Percentiles rank a stretch among this genome's conserved stretches.
Conservation (phyloP, 2,888 invertebrate species). For the Sipunculus nudus region DNA sequence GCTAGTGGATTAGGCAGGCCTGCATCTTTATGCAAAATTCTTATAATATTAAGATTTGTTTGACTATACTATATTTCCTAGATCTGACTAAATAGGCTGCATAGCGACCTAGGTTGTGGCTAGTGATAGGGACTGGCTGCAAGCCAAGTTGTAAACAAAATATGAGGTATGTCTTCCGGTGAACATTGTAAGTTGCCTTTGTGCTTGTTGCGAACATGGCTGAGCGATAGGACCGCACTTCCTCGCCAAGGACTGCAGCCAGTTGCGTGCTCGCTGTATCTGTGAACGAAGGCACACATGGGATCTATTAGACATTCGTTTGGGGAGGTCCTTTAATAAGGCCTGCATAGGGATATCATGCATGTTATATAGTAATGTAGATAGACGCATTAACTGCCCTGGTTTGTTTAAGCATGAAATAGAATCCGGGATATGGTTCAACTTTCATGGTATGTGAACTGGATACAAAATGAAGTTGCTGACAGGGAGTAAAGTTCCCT, state of each 20-base stretch:
- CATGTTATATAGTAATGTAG: background rate
- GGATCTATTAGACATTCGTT: too few species aligned
- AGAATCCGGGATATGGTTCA: background rate
- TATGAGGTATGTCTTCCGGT: background rate
- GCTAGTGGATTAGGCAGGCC: conserved; percentile 1
- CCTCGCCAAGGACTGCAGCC: background rate
- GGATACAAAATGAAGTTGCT: background rate
- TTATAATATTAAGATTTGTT: conserved; percentile 5
- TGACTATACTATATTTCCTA: background rate
- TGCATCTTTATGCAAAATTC: background rate
- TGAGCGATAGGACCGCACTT: background rate
- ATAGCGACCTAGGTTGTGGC: background rate
- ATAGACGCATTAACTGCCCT: background rate
- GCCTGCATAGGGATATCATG: too few species aligned
- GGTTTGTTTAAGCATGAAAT: background rate
- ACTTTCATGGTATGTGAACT: background rate
- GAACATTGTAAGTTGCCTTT: background rate
- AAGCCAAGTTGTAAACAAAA: background rate
- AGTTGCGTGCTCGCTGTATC: background rate
- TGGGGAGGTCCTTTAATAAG: too few species aligned
- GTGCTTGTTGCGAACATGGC: background rate
- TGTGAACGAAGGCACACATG: background rate
- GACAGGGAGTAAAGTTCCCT: background rate
- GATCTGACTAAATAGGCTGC: background rate
- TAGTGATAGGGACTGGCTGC: background rate